Evolutionary conservation across 2,113 vertebrate species (phyloP).

Genomic region (Charadrius vociferus): DNA sequence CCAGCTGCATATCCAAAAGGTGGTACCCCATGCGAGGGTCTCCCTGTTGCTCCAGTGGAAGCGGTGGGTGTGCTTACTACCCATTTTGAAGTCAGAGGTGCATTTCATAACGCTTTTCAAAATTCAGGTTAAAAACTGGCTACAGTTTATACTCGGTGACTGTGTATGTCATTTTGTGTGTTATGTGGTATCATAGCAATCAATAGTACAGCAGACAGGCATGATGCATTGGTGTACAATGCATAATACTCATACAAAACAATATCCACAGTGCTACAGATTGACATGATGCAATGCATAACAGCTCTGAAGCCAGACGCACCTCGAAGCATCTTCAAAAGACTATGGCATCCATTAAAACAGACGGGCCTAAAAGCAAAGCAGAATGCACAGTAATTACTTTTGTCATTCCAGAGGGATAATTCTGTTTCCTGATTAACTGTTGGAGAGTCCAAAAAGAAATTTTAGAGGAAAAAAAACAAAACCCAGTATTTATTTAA

Average conservation of each 20-base stretch:
- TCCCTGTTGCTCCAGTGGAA: background rate
- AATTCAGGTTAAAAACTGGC: background rate
- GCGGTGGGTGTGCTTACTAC: background rate
- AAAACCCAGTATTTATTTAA: background rate
- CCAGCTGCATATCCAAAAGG: background rate
- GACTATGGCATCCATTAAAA: background rate
- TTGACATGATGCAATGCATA: constrained; percentile 7
- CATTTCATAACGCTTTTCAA: background rate
- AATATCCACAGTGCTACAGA: constrained; percentile 32
- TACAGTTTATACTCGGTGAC: background rate
- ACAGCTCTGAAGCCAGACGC: background rate
- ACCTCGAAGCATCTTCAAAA: constrained; percentile 12
- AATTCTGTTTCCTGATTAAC: background rate
- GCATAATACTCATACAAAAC: background rate
- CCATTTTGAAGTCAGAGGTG: background rate
- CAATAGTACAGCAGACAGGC: constrained; percentile 21
- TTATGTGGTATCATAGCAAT: background rate
- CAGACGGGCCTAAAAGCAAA: constrained; percentile 1
- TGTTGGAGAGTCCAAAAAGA: background rate
- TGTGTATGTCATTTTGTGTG: background rate
- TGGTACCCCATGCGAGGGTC: background rate
- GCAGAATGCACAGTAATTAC: background rate
- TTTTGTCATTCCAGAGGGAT: background rate
- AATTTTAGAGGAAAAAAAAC: background rate
- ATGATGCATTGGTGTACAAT: background rate